These are phyloP conservation scores for Pachymerium ferrugineum DNA, from an alignment of 2,888 invertebrate species.

Conservation along the genomic window DNA sequence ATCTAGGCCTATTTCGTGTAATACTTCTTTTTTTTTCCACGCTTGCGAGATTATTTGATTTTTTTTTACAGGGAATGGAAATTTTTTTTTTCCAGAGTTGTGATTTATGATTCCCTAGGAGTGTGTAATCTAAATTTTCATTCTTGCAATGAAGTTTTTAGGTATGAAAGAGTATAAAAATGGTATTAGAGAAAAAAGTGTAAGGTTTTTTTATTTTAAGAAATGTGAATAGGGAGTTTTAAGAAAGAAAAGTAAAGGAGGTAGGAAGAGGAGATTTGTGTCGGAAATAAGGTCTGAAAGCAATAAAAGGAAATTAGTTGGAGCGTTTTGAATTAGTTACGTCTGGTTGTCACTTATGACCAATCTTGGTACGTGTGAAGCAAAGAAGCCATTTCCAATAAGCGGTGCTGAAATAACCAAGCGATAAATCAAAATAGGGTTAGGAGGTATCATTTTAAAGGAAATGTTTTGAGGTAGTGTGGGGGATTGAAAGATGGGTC, in stretches of 20 bases:
- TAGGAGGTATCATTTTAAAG: not conserved
- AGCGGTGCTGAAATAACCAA: slow-evolving; percentile 6
- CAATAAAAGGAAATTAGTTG: not conserved
- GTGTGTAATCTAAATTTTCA: slow-evolving; percentile 18
- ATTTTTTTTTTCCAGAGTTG: not conserved
- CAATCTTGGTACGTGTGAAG: slow-evolving; percentile 8
- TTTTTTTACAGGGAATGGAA: not conserved
- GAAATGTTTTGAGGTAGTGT: not conserved
- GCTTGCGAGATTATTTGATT: not conserved
- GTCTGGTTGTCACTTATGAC: slow-evolving; percentile 8
- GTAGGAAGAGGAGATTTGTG: not conserved
- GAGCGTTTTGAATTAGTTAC: not conserved
- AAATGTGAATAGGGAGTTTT: not conserved
- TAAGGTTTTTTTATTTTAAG: not conserved
- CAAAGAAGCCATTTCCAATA: slow-evolving; percentile 15
- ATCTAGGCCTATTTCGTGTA: not conserved
- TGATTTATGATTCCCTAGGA: slow-evolving; percentile 15
- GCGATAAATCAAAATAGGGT: slow-evolving; percentile 15
- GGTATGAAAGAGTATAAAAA: not conserved
- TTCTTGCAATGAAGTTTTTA: slow-evolving; percentile 10
- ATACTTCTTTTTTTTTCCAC: not conserved
- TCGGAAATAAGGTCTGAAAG: no score
- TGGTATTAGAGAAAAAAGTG: not conserved
- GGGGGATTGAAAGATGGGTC: not conserved
- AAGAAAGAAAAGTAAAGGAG: not conserved